These are phyloP conservation scores for Polypedilum pembai DNA, from an alignment of 1,140 invertebrate genomes.

Conservation along the genomic window DNA sequence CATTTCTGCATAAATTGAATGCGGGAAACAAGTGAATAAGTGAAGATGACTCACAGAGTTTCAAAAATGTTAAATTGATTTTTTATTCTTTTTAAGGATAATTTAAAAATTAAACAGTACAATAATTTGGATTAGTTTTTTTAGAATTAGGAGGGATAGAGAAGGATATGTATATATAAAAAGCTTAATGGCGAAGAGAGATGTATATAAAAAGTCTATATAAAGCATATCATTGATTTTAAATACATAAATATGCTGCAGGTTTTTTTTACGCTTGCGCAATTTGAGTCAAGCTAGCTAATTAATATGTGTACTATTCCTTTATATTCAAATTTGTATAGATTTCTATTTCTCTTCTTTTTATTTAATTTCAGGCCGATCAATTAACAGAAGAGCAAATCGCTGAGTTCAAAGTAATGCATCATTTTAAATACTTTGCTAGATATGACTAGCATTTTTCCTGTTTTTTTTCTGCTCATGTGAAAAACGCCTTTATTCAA, in stretches of 20 bases:
- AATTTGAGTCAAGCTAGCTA: neutral
- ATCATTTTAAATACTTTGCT: neutral
- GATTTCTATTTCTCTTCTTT: neutral
- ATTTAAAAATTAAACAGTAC: too few relatives aligned
- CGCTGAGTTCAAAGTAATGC: constrained; percentile 84
- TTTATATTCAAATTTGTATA: neutral
- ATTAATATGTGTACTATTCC: neutral
- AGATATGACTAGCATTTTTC: neutral
- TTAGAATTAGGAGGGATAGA: too few relatives aligned
- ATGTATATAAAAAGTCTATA: neutral
- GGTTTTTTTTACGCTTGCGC: constrained; percentile 16
- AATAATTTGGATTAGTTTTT: too few relatives aligned
- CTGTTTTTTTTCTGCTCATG: neutral
- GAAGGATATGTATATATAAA: neutral
- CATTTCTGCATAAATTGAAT: too few relatives aligned
- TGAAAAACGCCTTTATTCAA: neutral
- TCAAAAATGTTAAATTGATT: too few relatives aligned
- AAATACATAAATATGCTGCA: constrained; percentile 19
- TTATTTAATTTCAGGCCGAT: constrained; percentile 66
- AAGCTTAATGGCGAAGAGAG: neutral
- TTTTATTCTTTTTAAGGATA: too few relatives aligned
- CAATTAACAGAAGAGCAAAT: constrained; percentile 97
- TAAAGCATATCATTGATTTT: neutral
- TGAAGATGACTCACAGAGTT: too few relatives aligned
- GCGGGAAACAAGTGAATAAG: too few relatives aligned